phyloP scores from a whole-genome alignment of 2,113 vertebrate genomes.

The Macheiramphus alcinus region DNA sequence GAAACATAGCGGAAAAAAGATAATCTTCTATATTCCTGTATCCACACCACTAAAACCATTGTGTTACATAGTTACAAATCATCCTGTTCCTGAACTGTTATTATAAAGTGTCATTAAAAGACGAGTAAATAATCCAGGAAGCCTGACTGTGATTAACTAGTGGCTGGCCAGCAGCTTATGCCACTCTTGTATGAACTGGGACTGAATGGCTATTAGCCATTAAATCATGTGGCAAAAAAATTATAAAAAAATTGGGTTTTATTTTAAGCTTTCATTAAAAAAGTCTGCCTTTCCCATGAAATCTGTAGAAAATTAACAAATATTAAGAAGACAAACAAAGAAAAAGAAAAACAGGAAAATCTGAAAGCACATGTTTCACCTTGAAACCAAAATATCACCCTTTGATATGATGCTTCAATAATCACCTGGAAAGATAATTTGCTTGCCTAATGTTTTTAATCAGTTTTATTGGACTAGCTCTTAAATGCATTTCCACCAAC shows the following conservation, averaged over 20 bases:
- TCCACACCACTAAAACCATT: not conserved
- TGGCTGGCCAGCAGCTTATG: not conserved
- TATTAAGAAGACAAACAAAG: not conserved
- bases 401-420: not conserved
- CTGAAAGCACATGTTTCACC: not conserved
- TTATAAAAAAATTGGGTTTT: fast-evolving
- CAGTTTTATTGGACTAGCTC: not conserved
- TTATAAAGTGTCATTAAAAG: not conserved
- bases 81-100: not conserved
- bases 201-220: not conserved
- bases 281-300: not conserved
- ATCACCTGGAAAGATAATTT: not conserved
- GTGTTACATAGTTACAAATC: not conserved
- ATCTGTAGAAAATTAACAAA: not conserved
- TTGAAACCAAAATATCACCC: not conserved
- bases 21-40: not conserved
- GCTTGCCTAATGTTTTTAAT: not conserved
- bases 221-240: not conserved
- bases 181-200: not conserved
- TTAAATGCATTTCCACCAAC: not conserved
- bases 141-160: not conserved
- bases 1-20: not conserved
- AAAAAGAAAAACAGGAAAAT: not conserved
- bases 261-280: not conserved
- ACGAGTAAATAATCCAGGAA: not conserved